Evolutionary conservation across 1,140 invertebrate genomes (phyloP), one percentile per base, ranked within the genome.

Genomic region (Andrena cerasifolii): DNA sequence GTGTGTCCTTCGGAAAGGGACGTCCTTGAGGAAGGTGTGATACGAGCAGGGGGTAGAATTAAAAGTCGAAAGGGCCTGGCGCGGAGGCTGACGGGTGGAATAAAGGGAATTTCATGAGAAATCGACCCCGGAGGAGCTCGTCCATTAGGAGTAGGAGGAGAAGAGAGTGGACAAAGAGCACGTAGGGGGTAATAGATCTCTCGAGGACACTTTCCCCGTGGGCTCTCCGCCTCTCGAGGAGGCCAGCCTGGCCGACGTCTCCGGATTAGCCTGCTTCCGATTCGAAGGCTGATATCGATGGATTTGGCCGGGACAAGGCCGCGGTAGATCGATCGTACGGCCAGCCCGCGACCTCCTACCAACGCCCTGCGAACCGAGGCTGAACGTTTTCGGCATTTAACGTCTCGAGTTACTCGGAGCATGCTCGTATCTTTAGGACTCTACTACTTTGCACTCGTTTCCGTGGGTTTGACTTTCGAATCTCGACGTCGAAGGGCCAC

Each of bases 271-370:
- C 26, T 33, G 36, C 31, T 74, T 75, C 65, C 47, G 67, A 79
- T 70, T 70, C 75, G 47, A 26, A 21, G 63, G 66, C 24, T 33
- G 63, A 62, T 62, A 79, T 84, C 82, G 80, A 83, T 83, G 71
- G 63, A 78, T 70, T 82, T 63, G 68, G 45, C 58, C 56, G 49
- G 68, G 59, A 53, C 53, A 63, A 71, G 66, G 66, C 14, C 43
- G 33, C 0, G 53, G 43, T 76, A 72, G 24, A 84, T 84, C 83
- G 82, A 83, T 80, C 45, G 7, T 65, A 58, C 45, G 36, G 40
- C 24, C 36, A 26, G 12, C 47, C 28, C 36, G 24, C 45, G 16
- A 31, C 21, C 61, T 71, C 36, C n/a, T 21, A 5, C 28, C 10
- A 0, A 63, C 14, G 0, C 36, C 16, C 43, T 26, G 73, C 8